These are phyloP conservation scores for Pogoniulus pusillus DNA, from an alignment of 2,797 vertebrate genomes.

Conservation along the genomic window DNA sequence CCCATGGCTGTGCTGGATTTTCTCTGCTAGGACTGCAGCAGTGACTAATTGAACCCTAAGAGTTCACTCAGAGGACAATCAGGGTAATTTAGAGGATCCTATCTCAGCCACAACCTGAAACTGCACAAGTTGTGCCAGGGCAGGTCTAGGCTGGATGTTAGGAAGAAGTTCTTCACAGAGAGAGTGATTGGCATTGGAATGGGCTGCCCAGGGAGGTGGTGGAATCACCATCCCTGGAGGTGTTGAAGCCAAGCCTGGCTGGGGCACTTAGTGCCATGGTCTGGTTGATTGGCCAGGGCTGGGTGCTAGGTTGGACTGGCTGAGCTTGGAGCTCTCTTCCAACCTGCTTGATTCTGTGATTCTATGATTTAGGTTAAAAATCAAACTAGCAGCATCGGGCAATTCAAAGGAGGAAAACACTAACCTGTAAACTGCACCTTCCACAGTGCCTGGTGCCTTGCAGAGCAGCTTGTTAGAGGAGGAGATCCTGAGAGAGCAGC, in stretches of 20 bases:
- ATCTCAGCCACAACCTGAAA: neutral
- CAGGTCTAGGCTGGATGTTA: too few relatives aligned
- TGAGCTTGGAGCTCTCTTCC: too few relatives aligned
- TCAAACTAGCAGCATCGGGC: neutral
- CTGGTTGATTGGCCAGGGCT: too few relatives aligned
- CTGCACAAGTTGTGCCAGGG: too few relatives aligned
- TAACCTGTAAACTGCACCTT: neutral
- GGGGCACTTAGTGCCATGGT: too few relatives aligned
- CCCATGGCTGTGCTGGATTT: neutral
- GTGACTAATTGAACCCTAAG: neutral
- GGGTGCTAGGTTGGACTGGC: too few relatives aligned
- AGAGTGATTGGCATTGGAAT: too few relatives aligned
- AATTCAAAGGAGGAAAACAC: neutral
- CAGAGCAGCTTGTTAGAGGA: neutral
- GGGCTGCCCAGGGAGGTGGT: too few relatives aligned
- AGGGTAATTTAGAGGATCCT: neutral
- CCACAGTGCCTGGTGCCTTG: neutral
- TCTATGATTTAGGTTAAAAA: neutral
- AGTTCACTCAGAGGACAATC: accelerated
- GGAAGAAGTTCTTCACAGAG: too few relatives aligned
- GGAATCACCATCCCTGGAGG: too few relatives aligned
- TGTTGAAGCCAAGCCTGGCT: too few relatives aligned
- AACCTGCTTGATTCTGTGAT: too few relatives aligned
- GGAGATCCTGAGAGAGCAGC: neutral
- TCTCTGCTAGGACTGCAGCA: neutral